Percentiles rank a stretch among this genome's conserved stretches.
Conservation (phyloP, 2,113 vertebrate genomes). For the Cyprinodon variegatus region DNA sequence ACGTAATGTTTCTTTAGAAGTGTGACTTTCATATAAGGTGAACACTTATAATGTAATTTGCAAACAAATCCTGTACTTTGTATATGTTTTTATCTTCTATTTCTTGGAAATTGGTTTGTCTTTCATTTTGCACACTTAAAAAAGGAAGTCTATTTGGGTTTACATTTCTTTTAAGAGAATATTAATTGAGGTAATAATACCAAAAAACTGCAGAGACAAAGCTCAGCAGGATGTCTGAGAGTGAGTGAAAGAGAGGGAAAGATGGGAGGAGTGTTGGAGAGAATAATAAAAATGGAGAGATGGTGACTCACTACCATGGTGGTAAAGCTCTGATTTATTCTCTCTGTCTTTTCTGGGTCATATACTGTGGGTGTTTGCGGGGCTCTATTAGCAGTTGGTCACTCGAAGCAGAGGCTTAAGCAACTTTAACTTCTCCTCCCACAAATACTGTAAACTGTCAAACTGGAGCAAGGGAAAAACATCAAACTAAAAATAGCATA, state of each 20-base stretch:
- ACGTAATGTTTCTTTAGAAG: not conserved
- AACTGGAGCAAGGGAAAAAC: constrained; percentile 18
- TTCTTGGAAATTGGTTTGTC: not conserved
- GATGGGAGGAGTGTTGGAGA: constrained; percentile 52
- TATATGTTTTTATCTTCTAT: not conserved
- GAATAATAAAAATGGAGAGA: constrained; percentile 56
- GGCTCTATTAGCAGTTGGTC: constrained; percentile 66
- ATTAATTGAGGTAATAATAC: constrained; percentile 14
- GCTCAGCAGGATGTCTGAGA: constrained; percentile 32
- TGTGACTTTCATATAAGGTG: not conserved
- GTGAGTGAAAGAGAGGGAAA: constrained; percentile 45
- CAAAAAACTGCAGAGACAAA: constrained; percentile 44
- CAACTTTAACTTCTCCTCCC: constrained; percentile 53
- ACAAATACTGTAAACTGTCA: constrained; percentile 44
- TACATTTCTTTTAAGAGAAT: not conserved
- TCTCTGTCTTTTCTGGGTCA: constrained; percentile 81
- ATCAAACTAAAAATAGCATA: constrained; percentile 25
- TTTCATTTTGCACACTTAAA: not conserved
- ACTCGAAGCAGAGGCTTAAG: constrained; percentile 62
- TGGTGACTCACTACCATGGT: constrained; percentile 76
- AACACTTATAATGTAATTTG: not conserved
- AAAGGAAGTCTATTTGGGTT: not conserved
- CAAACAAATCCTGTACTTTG: not conserved
- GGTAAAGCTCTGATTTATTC: constrained; percentile 77
- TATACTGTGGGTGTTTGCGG: constrained; percentile 70